Percentiles rank a stretch among this genome's conserved stretches.
phyloP scores from a whole-genome alignment of 2,888 invertebrate species.

The Noctua fimbriata region DNA sequence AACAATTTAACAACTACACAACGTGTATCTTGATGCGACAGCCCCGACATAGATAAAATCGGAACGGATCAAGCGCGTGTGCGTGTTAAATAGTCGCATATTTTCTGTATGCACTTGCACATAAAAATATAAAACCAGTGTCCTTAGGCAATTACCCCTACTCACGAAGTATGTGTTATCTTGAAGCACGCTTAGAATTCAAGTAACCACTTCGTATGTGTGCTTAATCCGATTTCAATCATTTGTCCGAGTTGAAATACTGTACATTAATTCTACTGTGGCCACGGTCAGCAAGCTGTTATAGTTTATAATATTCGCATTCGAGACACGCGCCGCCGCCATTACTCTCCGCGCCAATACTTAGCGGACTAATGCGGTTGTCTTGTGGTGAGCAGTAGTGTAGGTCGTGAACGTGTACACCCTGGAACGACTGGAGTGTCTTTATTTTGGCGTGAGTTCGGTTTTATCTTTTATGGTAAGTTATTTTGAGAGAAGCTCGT shows the following conservation, averaged over 20 bases:
- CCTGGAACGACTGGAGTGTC: background rate
- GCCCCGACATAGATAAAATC: background rate
- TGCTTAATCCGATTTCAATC: background rate
- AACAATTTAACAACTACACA: background rate
- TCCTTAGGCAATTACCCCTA: background rate
- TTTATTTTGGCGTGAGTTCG: background rate
- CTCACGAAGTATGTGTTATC: background rate
- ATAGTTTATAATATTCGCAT: conserved; percentile 52
- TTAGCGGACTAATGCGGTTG: conserved; percentile 45
- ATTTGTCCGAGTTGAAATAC: background rate
- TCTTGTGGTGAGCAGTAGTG: conserved; percentile 13
- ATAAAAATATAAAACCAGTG: background rate
- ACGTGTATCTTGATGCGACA: background rate
- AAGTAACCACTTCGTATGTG: background rate
- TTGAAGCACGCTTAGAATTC: background rate
- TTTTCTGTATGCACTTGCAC: background rate
- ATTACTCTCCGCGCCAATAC: conserved; percentile 55
- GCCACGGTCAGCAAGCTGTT: conserved; percentile 42
- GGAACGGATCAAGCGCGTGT: background rate
- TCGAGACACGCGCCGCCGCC: conserved; percentile 48
- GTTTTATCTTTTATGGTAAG: background rate
- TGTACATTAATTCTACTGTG: background rate
- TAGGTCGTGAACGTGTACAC: conserved; percentile 13
- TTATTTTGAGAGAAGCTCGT: background rate
- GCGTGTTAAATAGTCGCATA: background rate